phyloP scores from a whole-genome alignment of 92 coral and sea anemone species.

The Phymanthus crucifer region DNA sequence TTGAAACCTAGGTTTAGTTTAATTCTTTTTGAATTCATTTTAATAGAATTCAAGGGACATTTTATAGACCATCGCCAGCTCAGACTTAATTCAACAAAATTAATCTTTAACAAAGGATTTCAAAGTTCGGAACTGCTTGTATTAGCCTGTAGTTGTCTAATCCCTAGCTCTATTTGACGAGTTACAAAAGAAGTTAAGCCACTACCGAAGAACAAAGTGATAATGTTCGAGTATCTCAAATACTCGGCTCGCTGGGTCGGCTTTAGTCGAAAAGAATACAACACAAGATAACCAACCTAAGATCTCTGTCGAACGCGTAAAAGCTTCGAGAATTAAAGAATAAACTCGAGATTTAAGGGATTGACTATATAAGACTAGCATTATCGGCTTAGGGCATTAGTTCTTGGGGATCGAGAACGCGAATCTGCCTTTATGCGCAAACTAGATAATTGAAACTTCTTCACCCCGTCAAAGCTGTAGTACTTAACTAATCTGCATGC shows the following conservation, averaged over 20 bases:
- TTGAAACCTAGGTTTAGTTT: background rate
- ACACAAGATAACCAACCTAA: background rate
- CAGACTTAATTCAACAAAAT: background rate
- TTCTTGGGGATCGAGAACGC: background rate
- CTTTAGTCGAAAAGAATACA: background rate
- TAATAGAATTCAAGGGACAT: background rate
- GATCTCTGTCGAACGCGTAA: background rate
- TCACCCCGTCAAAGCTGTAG: background rate
- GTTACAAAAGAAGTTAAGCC: background rate
- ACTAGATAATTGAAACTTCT: background rate
- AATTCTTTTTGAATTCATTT: background rate
- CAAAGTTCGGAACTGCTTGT: conserved; percentile 9
- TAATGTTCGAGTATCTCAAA: background rate
- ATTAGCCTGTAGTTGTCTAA: background rate
- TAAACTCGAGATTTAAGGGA: conserved; percentile 7
- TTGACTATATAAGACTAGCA: background rate
- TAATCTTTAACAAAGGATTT: conserved; percentile 4
- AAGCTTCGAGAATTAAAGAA: background rate
- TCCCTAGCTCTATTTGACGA: background rate
- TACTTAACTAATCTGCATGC: background rate
- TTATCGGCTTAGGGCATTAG: background rate
- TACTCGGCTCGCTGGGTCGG: background rate
- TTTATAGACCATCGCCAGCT: background rate
- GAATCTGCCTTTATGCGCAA: conserved; percentile 1
- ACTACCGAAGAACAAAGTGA: background rate